These are phyloP conservation scores for Bagarius yarrelli DNA, from an alignment of 2,113 vertebrate species.

Conservation along the genomic window DNA sequence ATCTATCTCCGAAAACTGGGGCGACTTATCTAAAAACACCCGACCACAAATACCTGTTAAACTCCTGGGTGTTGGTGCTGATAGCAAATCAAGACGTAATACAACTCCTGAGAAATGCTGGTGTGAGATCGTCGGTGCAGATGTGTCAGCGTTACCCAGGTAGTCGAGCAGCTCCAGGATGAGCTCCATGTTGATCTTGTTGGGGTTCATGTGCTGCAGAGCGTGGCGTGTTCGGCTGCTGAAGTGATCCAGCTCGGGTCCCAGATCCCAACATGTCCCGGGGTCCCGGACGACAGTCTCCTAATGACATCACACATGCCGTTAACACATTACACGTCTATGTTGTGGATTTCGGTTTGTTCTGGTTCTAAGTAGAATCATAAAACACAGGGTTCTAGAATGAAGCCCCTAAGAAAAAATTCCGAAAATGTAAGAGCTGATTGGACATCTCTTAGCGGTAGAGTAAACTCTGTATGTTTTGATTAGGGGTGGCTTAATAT, in stretches of 20 bases:
- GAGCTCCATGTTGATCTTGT: conserved; percentile 95
- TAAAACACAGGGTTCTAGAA: no score
- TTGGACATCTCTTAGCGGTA: no score
- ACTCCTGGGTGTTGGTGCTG: not conserved
- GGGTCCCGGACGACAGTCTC: conserved; percentile 76
- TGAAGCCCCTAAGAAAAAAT: no score
- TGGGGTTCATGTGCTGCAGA: conserved; percentile 89
- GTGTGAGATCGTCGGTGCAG: not conserved
- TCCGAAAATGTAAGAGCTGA: no score
- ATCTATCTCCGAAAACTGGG: conserved; percentile 82
- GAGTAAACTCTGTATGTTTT: no score
- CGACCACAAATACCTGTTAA: not conserved
- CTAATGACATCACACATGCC: conserved; percentile 61
- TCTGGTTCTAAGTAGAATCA: no score
- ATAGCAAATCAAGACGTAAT: not conserved
- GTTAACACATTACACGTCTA: not conserved
- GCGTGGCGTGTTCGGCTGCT: conserved; percentile 85
- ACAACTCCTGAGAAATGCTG: no score
- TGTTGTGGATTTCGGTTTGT: not conserved
- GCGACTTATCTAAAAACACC: conserved; percentile 75
- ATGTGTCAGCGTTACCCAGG: conserved; percentile 73
- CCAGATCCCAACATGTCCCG: conserved; percentile 68
- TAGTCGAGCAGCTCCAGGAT: conserved; percentile 84
- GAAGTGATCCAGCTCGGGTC: conserved; percentile 80
- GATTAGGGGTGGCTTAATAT: no score